A percentile compares a stretch with the other conserved stretches of the same genome.
Conservation (phyloP, 2,888 invertebrate genomes). For the Drosophila dives region DNA sequence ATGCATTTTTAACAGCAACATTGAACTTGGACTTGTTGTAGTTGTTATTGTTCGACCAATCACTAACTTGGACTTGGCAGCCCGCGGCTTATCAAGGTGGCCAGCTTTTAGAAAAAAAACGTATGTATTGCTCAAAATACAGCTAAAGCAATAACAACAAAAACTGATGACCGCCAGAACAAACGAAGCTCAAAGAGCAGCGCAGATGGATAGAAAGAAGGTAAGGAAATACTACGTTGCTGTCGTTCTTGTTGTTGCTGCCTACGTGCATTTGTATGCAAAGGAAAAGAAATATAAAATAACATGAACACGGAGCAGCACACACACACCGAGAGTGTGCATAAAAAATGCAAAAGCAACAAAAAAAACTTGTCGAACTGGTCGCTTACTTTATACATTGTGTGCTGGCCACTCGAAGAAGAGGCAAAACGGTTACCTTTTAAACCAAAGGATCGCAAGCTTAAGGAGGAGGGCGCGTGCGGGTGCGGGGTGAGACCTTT, state of each 20-base stretch:
- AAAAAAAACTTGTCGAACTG: constrained; percentile 81
- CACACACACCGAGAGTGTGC: constrained; percentile 54
- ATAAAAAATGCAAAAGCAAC: constrained; percentile 72
- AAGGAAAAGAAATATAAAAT: constrained; percentile 55
- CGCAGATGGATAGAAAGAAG: constrained; percentile 53
- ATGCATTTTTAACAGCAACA: constrained; percentile 62
- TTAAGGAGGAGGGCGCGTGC: background rate
- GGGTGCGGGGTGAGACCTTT: constrained; percentile 5
- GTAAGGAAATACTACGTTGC: constrained; percentile 47
- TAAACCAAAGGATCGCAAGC: constrained; percentile 47
- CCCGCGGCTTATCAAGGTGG: constrained; percentile 70
- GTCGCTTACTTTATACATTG: constrained; percentile 63
- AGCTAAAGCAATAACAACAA: constrained; percentile 33
- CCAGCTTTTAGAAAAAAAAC: constrained; percentile 58
- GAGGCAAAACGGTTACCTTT: constrained; percentile 33
- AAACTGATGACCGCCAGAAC: constrained; percentile 67
- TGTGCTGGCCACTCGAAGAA: constrained; percentile 10
- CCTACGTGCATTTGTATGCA: constrained; percentile 56
- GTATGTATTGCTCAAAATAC: constrained; percentile 51
- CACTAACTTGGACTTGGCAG: constrained; percentile 32
- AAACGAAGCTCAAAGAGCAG: constrained; percentile 38
- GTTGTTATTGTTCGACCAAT: constrained; percentile 16
- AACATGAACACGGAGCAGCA: constrained; percentile 39
- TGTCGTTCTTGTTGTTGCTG: constrained; percentile 21
- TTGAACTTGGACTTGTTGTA: constrained; percentile 66